These are phyloP conservation scores for Sula dactylatra DNA, from an alignment of 2,113 vertebrate genomes.

Conservation along the genomic window DNA sequence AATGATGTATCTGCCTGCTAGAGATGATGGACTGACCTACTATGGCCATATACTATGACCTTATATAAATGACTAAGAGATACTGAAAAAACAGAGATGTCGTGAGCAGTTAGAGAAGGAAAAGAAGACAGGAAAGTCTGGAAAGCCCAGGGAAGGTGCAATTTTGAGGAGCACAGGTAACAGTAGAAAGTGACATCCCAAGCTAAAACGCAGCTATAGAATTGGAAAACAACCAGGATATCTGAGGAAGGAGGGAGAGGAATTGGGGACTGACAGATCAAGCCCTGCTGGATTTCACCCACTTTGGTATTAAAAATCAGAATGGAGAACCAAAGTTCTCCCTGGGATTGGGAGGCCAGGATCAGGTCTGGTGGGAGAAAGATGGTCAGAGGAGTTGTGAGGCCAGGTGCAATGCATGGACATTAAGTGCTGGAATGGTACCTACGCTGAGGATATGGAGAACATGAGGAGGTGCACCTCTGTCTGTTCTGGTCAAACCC, in stretches of 20 bases:
- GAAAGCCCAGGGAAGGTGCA: neutral
- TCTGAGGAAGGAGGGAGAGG: neutral
- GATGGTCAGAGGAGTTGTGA: neutral
- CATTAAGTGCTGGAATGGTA: accelerated
- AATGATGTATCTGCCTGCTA: neutral
- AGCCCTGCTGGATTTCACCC: neutral
- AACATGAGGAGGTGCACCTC: neutral
- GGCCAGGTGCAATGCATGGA: neutral
- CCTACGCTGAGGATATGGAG: neutral
- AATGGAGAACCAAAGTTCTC: neutral
- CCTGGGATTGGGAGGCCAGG: neutral
- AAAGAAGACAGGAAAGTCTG: neutral
- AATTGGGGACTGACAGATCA: neutral
- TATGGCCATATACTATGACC: neutral
- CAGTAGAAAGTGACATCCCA: neutral
- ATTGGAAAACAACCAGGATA: neutral
- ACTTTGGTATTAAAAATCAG: neutral
- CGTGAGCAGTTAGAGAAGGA: neutral
- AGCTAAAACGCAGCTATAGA: neutral
- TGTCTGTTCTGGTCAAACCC: neutral
- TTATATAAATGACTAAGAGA: neutral
- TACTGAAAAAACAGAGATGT: neutral
- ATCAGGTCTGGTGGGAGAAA: neutral
- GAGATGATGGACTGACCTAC: neutral
- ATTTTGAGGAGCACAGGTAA: neutral